Conservation (phyloP, 2,888 invertebrate genomes). For the Drosophila leonis region DNA sequence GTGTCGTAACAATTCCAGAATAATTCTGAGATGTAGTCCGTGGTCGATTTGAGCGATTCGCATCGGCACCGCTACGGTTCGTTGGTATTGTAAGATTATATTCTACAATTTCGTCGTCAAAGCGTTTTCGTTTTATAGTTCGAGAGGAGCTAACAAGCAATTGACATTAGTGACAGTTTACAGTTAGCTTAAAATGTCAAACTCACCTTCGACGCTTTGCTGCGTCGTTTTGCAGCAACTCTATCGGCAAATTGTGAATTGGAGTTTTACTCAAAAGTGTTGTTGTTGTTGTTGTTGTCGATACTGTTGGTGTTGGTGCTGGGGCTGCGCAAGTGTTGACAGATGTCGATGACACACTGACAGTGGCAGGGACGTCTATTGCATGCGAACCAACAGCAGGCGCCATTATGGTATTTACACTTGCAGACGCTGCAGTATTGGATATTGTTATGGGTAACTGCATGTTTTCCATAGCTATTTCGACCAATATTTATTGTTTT, state of each 20-base stretch:
- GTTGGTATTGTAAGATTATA: constrained; percentile 91
- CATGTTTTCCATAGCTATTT: constrained; percentile 43
- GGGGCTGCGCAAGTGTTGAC: constrained; percentile 56
- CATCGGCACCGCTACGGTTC: constrained; percentile 75
- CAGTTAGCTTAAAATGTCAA: constrained; percentile 17
- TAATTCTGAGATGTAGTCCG: constrained; percentile 87
- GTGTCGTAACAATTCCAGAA: constrained; percentile 54
- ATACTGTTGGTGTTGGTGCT: constrained; percentile 24
- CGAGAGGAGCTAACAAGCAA: constrained; percentile 91
- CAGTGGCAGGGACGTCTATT: constrained; percentile 54
- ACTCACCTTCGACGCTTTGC: constrained; percentile 83
- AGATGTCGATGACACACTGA: constrained; percentile 62
- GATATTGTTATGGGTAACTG: constrained; percentile 34
- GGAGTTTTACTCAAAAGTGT: constrained; percentile 50
- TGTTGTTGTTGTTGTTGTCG: constrained; percentile 24
- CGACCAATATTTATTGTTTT: constrained; percentile 38
- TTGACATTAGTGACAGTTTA: constrained; percentile 2
- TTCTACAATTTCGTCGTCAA: constrained; percentile 98
- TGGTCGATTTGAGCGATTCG: constrained; percentile 82
- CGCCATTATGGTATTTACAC: constrained; percentile 17
- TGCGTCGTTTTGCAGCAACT: constrained; percentile 82
- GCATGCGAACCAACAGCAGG: constrained; percentile 29
- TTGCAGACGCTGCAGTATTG: constrained; percentile 13
- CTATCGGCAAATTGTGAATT: constrained; percentile 76
- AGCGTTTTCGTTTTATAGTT: constrained; percentile 97